A percentile compares a stretch with the other conserved stretches of the same genome.
Conservation (phyloP, 2,888 invertebrate species). For the Clistopyga incitator region DNA sequence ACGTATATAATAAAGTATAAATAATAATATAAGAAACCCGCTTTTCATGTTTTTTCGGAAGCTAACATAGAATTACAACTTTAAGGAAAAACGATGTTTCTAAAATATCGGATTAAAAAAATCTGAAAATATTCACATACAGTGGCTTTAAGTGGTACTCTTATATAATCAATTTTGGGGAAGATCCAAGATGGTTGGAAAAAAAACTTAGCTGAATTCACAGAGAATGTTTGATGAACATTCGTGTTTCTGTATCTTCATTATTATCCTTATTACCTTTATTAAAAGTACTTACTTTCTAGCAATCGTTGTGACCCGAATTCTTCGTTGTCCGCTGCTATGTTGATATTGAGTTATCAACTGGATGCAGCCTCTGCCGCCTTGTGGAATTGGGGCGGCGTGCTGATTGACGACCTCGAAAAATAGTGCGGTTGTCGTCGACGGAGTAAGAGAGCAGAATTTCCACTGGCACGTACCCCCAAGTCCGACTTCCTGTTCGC, state of each 20-base stretch:
- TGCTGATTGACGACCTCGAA: conserved; percentile 99
- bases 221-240: not conserved
- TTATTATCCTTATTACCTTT: not conserved
- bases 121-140: too few species aligned
- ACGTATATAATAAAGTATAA: too few species aligned
- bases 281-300: conserved; percentile 89
- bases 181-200: too few species aligned
- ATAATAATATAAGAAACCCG: too few species aligned
- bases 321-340: conserved; percentile 96
- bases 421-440: conserved; percentile 96
- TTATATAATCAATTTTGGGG: too few species aligned
- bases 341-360: conserved; percentile 99
- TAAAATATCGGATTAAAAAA: too few species aligned
- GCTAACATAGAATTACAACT: too few species aligned
- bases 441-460: conserved; percentile 96
- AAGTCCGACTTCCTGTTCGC: conserved; percentile 98
- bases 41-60: too few species aligned
- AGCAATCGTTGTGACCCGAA: conserved; percentile 98
- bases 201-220: too few species aligned
- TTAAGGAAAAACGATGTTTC: too few species aligned
- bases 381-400: conserved; percentile 96
- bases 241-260: not conserved
- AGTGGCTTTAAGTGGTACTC: too few species aligned
- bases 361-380: conserved; percentile 98
- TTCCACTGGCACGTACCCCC: conserved; percentile 99